Conservation (phyloP, 2,888 invertebrate genomes). For the Cosmopolites sordidus region DNA sequence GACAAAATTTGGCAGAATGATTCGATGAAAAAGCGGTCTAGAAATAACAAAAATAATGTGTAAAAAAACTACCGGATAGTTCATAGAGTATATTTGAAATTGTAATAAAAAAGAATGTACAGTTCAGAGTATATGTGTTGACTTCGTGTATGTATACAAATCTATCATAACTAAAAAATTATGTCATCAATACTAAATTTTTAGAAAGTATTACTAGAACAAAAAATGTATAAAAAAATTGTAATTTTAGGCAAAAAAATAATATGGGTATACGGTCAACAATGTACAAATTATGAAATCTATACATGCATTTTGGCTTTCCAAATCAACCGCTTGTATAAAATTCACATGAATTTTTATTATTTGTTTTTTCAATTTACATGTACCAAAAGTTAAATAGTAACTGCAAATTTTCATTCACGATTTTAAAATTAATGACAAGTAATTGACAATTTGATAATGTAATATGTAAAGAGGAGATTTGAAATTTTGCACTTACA, state of each 20-base stretch:
- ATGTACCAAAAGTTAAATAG: too few relatives aligned
- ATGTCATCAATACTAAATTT: conserved; percentile 27
- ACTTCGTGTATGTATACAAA: conserved; percentile 34
- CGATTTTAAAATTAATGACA: too few relatives aligned
- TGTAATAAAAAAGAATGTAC: conserved; percentile 10
- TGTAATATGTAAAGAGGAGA: too few relatives aligned
- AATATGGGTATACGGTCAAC: conserved; percentile 41
- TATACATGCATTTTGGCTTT: conserved; percentile 32
- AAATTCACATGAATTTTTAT: neutral
- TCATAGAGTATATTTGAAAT: conserved; percentile 21
- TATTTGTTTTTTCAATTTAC: neutral
- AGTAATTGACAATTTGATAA: too few relatives aligned
- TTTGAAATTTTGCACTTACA: too few relatives aligned
- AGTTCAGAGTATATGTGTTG: conserved; percentile 36
- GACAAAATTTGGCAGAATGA: conserved; percentile 41
- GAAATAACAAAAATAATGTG: conserved; percentile 22
- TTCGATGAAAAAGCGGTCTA: conserved; percentile 40
- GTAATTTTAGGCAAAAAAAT: conserved; percentile 39
- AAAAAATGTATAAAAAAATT: conserved; percentile 40
- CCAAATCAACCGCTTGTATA: conserved; percentile 31
- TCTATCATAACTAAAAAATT: conserved; percentile 15
- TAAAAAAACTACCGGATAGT: conserved; percentile 31
- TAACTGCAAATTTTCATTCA: too few relatives aligned
- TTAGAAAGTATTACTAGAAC: conserved; percentile 13
- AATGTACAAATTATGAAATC: conserved; percentile 43